Percentiles rank a stretch among this genome's conserved stretches.
phyloP scores from a whole-genome alignment of 2,888 invertebrate species.

The Pollenia labialis region DNA sequence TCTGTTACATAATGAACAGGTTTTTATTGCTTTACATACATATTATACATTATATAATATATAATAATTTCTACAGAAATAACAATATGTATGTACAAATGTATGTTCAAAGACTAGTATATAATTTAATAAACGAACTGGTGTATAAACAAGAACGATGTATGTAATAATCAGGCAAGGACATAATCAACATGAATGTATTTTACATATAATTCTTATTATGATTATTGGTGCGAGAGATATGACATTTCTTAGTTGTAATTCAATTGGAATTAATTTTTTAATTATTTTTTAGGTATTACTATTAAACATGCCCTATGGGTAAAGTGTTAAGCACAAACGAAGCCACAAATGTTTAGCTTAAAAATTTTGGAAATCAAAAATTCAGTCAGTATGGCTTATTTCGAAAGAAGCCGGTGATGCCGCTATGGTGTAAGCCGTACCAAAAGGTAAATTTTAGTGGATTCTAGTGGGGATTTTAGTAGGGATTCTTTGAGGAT shows the following conservation, averaged over 20 bases:
- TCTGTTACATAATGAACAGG: slow-evolving; percentile 45
- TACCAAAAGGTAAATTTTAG: too few species aligned
- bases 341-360: too few species aligned
- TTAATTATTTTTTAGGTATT: too few species aligned
- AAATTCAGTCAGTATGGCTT: too few species aligned
- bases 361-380: too few species aligned
- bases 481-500: too few species aligned
- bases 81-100: neutral
- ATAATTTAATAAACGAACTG: slow-evolving; percentile 29
- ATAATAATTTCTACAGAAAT: neutral
- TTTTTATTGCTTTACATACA: slow-evolving; percentile 54
- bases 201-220: slow-evolving; percentile 5
- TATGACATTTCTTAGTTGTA: neutral
- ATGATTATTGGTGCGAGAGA: slow-evolving; percentile 15
- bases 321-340: too few species aligned
- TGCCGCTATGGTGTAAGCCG: too few species aligned
- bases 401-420: too few species aligned
- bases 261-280: too few species aligned
- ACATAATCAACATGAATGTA: neutral
- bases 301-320: too few species aligned
- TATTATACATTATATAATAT: neutral
- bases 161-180: neutral
- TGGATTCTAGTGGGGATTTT: too few species aligned
- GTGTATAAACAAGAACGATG: neutral
- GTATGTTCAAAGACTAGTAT: neutral